Percentiles rank a stretch among this genome's conserved stretches.
Evolutionary conservation across 1,140 invertebrate species (phyloP).

Genomic region (Micrasema longulum): DNA sequence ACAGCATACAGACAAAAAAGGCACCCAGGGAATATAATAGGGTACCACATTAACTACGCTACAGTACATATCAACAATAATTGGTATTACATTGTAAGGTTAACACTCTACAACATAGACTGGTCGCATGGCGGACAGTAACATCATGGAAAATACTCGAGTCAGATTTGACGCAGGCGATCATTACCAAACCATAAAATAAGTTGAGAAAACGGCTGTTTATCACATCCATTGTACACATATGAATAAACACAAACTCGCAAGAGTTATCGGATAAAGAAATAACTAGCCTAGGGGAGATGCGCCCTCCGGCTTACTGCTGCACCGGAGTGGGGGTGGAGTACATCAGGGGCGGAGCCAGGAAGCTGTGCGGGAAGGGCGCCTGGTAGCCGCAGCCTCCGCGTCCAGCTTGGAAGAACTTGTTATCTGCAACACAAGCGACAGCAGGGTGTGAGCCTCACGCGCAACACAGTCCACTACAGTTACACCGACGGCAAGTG

Average conservation of each 20-base stretch:
- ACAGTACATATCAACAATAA: constrained; percentile 57
- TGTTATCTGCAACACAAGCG: constrained; percentile 59
- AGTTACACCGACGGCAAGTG: too few relatives aligned
- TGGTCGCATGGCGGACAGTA: constrained; percentile 31
- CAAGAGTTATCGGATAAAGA: constrained; percentile 41
- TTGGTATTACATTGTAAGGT: constrained; percentile 51
- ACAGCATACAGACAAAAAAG: constrained; percentile 71
- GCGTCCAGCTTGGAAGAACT: constrained; percentile 65
- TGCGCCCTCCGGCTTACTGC: constrained; percentile 59
- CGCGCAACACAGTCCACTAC: constrained; percentile 21
- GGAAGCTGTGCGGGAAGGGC: constrained; percentile 62
- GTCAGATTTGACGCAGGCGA: constrained; percentile 38
- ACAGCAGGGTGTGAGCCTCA: neutral
- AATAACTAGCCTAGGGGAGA: constrained; percentile 51
- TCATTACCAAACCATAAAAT: constrained; percentile 52
- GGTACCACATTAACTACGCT: constrained; percentile 68
- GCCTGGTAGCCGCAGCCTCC: constrained; percentile 66
- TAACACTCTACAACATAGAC: constrained; percentile 52
- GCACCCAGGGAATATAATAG: constrained; percentile 65
- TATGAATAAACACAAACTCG: constrained; percentile 49
- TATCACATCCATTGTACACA: constrained; percentile 50
- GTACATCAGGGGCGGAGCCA: constrained; percentile 64
- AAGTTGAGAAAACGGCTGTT: constrained; percentile 47
- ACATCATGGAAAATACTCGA: constrained; percentile 22
- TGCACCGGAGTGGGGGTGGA: constrained; percentile 64